Conservation (phyloP, 2,797 vertebrate genomes). For the Melanotaenia parkinsoni region DNA sequence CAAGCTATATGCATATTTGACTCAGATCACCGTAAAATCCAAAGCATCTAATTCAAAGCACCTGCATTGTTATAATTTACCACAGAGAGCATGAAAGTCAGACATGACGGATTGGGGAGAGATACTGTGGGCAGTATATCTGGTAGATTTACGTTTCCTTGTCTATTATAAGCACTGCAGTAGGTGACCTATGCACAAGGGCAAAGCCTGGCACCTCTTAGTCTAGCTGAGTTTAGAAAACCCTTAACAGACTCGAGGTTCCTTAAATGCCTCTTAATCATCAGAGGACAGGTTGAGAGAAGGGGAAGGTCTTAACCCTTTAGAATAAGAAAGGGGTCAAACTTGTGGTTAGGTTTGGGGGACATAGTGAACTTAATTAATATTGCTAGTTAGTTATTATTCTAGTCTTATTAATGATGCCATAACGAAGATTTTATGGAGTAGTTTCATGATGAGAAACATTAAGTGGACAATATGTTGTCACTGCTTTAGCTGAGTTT, state of each 20-base stretch:
- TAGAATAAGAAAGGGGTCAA: background rate
- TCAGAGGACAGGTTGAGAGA: constrained; percentile 5
- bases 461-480: background rate
- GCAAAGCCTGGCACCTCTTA: constrained; percentile 30
- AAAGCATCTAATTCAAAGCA: constrained; percentile 34
- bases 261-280: constrained; percentile 27
- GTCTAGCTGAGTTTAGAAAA: constrained; percentile 29
- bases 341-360: background rate
- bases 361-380: background rate
- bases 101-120: background rate
- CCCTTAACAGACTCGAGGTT: background rate
- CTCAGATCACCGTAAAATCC: constrained; percentile 37
- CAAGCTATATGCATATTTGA: constrained; percentile 44
- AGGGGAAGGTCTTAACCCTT: background rate
- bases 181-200: constrained; percentile 22
- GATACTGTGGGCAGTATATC: constrained; percentile 21
- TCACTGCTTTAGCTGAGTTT: background rate
- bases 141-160: constrained; percentile 48
- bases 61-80: constrained; percentile 25
- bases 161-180: constrained; percentile 24
- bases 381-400: background rate
- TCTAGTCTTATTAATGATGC: no score
- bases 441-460: constrained; percentile 3
- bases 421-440: background rate
- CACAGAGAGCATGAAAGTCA: background rate